Conservation (phyloP, 2,888 invertebrate genomes). For the Oscheius sp. region DNA sequence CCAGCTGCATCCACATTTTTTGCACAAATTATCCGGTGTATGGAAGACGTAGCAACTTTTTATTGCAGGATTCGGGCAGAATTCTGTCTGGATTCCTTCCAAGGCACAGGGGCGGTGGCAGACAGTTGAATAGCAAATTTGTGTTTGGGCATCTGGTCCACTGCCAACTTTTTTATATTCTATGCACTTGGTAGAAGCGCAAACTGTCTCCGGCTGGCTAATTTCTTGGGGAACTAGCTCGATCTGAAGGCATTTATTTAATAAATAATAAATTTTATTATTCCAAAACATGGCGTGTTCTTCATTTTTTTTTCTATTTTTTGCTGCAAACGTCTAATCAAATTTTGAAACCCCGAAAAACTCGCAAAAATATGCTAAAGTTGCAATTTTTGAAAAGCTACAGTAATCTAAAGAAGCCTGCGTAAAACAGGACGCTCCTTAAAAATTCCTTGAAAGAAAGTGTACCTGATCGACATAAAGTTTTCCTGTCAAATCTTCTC, state of each 20-base stretch:
- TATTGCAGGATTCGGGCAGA: slow-evolving; percentile 38
- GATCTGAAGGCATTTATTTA: background rate
- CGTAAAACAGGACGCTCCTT: too few species aligned
- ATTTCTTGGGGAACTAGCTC: slow-evolving; percentile 20
- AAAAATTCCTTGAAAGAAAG: too few species aligned
- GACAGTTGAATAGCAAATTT: slow-evolving; percentile 36
- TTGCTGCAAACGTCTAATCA: too few species aligned
- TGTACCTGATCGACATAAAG: slow-evolving; percentile 28
- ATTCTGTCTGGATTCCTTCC: background rate
- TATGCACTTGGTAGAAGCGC: slow-evolving; percentile 36
- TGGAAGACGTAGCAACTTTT: slow-evolving; percentile 42
- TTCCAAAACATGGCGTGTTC: too few species aligned
- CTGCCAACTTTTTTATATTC: slow-evolving; percentile 4
- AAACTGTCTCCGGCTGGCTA: slow-evolving; percentile 44
- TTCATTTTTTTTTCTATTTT: too few species aligned
- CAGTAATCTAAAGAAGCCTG: too few species aligned
- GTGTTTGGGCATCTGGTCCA: slow-evolving; percentile 4
- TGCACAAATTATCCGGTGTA: slow-evolving; percentile 20
- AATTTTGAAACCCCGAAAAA: too few species aligned
- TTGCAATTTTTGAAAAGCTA: too few species aligned
- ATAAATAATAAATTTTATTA: background rate
- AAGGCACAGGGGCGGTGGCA: slow-evolving; percentile 45
- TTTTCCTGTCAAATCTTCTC: background rate
- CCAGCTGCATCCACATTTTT: slow-evolving; percentile 38
- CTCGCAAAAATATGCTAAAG: too few species aligned